Percentiles rank a stretch among this genome's conserved stretches.
Evolutionary conservation across 2,888 invertebrate species (phyloP).

Genomic region (Nematopogon swammerdamellus): DNA sequence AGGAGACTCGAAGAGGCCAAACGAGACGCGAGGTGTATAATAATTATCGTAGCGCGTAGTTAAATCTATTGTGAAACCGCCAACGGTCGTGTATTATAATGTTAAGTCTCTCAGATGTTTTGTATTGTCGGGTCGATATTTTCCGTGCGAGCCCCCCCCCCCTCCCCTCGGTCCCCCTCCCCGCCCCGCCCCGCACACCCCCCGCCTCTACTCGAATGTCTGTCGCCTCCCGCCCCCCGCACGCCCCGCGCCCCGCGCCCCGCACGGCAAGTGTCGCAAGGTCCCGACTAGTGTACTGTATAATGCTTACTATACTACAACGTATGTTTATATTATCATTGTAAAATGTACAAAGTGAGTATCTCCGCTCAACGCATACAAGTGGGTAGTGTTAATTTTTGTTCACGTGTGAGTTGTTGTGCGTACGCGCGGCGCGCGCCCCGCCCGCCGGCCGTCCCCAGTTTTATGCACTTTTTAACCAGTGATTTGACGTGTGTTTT

Average conservation of each 20-base stretch:
- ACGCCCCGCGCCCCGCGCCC: not conserved
- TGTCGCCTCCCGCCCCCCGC: not conserved
- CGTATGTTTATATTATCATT: conserved; percentile 35
- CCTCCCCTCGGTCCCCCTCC: not conserved
- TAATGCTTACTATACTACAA: conserved; percentile 15
- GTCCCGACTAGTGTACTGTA: not conserved
- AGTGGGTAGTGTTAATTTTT: conserved; percentile 38
- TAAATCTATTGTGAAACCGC: not conserved
- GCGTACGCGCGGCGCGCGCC: not conserved
- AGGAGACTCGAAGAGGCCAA: not conserved
- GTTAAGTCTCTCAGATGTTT: not conserved
- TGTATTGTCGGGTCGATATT: not conserved
- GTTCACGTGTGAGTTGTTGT: conserved; percentile 8
- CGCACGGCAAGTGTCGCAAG: not conserved
- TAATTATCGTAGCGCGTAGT: not conserved
- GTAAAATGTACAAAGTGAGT: conserved; percentile 55
- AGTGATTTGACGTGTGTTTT: not conserved
- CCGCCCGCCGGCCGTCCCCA: not conserved
- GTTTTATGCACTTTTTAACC: not conserved
- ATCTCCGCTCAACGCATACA: conserved; percentile 44
- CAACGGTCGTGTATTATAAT: not conserved
- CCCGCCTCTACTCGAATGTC: not conserved
- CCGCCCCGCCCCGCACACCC: not conserved
- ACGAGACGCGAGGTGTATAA: not conserved
- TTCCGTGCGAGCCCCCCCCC: not conserved